Evolutionary conservation across 2,797 vertebrate species (phyloP), one percentile per base, ranked within the genome.

Genomic region (Phrynocephalus guinanensis): DNA sequence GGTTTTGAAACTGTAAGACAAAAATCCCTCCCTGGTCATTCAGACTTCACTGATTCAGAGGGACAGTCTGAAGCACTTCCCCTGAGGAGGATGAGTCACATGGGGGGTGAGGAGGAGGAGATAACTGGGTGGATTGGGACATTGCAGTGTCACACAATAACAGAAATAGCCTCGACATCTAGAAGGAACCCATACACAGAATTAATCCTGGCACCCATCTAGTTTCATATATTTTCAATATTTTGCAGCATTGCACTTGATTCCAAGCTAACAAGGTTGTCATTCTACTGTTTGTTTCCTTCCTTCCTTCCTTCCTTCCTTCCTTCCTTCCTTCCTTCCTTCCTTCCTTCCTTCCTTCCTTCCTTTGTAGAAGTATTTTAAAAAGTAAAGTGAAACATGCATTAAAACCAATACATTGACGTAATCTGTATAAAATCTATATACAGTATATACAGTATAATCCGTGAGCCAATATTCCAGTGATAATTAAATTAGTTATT

Each of bases 71-170:
- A 6, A 90, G 82, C 2, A 77, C 82, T 88, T 44, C 5, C 26
- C 33, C 50, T 71, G 1, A 93, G 94, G 92, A 94, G 83, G 86
- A 2, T 90, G 88, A 94, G 84, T 93, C 94, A 94, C 88, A 76
- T 28, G 81, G 84, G 15, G 13, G 89, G 84, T 72, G 48, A 3
- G 80, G 68, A 91, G 90, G 93, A 90, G 88, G 3, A 90, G 88
- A 13, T 9, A 56, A 56, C 52, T 56, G 52, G 52, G 52, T 60
- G 89, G 90, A 88, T 68, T 87, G 56, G 84, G 66, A 52, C 48
- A 66, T 85, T 77, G 44, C 85, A 0, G 73, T 89, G 85, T 91
- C 28, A 3, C 10, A 0, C 2, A 20, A 52, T 48, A 10, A 66
- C 89, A 94, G 86, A 88, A 91, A 90, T 86, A 86, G 83, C 82